phyloP scores from a whole-genome alignment of 2,888 invertebrate species.

The Aphidius colemani region DNA sequence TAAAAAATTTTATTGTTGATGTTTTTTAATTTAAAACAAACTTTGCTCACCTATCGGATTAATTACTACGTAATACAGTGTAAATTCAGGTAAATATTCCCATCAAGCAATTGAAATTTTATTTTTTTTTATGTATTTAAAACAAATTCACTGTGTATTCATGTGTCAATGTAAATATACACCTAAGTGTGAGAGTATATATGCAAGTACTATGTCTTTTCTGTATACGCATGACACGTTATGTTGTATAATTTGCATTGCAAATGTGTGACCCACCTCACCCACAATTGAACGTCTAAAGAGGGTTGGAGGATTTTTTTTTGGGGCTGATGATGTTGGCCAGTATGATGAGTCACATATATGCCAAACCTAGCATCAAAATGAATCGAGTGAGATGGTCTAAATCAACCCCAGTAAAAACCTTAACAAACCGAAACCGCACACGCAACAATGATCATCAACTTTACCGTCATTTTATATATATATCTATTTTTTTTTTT shows the following conservation, averaged over 20 bases:
- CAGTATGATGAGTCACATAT: constrained; percentile 35
- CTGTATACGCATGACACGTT: constrained; percentile 43
- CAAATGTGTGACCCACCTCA: constrained; percentile 46
- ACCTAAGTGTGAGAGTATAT: constrained; percentile 8
- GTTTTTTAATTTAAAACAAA: too few species aligned
- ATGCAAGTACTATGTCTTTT: constrained; percentile 24
- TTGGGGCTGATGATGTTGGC: constrained; percentile 26
- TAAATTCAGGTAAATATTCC: too few species aligned
- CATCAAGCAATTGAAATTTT: neutral
- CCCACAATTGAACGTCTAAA: constrained; percentile 33
- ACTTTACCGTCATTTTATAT: constrained; percentile 10
- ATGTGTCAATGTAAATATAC: too few species aligned
- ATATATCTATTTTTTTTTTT: too few species aligned
- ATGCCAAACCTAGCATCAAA: constrained; percentile 25
- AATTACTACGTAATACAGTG: too few species aligned
- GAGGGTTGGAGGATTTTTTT: constrained; percentile 18
- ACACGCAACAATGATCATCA: constrained; percentile 36
- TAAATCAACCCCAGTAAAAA: constrained; percentile 26
- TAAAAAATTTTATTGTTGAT: too few species aligned
- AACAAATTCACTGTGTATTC: too few species aligned
- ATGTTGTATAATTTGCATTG: constrained; percentile 55
- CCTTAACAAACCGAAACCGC: constrained; percentile 25
- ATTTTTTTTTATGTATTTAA: neutral
- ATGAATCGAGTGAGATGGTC: constrained; percentile 25
- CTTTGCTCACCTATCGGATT: too few species aligned